Base-by-base conservation (phyloP, 2,888 invertebrate genomes). In the Acrobeloides nanus region DNA sequence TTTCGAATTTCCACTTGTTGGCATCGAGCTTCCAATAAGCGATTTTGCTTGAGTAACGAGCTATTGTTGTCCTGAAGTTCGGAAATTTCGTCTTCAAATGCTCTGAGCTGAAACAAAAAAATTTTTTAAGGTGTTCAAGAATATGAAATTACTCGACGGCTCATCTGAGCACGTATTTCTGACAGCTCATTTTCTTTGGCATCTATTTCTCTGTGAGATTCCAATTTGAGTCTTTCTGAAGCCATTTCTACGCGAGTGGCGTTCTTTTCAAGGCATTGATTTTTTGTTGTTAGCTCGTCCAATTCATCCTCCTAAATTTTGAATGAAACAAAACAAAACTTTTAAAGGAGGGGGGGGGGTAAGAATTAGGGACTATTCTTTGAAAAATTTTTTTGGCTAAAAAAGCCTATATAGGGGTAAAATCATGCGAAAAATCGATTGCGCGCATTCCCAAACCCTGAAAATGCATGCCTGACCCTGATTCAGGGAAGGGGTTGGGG, bases 41-140 rank as follows among this genome's bases (percentile, higher is more conserved):
- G 87, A 51, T 89, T 86, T 72, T 92, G 89, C 10, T 89, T 82
- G 29, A 89, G 76, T 38, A 90, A 77, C 51, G 84, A 76, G 29
- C 89, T 88, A 31, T 90, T 81, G 75, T 90, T 89, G 53, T 89
- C 86, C 74, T 90, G 89, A 75, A 92, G 90, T 61, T 85, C 86
- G 75, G 92, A 90, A 56, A 66, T 41, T 38, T 65, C 58, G 20
- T 65, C 66, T 40, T 65, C 65, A 38, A 57, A 51, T 1, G 61
- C 54, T 8, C 63, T 51, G 37, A 54, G 31, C 57, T 62, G 45
- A 4, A 58, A 39, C 7, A 17, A 8, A 15, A 17, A 25, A 10
- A 18, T 25, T 44, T 5, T 12, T n/a, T 46, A 20, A 46, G 18
- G 20, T 23, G 17, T 12, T 2, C 18, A 18, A 47, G 17, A 48